A percentile compares a stretch with the other conserved stretches of the same genome.
phyloP scores from a whole-genome alignment of 2,888 invertebrate genomes.

The Pollenia labialis region DNA sequence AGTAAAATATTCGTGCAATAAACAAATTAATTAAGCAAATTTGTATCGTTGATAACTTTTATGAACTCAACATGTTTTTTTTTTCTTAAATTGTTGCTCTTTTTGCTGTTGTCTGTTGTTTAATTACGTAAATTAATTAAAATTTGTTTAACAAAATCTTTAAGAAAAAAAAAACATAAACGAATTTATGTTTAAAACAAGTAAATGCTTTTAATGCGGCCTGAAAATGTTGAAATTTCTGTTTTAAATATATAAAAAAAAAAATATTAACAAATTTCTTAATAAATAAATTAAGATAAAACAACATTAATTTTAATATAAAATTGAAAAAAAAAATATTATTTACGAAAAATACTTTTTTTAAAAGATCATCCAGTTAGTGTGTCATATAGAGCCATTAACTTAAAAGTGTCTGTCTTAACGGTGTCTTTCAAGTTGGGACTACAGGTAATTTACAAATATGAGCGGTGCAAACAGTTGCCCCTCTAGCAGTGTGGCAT shows the following conservation, averaged over 20 bases:
- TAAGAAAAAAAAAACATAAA: constrained; percentile 11
- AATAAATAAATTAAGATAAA: no score
- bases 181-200: constrained; percentile 5
- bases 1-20: constrained; percentile 62
- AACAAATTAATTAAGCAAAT: constrained; percentile 72
- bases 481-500: neutral
- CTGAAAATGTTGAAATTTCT: no score
- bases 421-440: no score
- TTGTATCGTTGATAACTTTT: constrained; percentile 68
- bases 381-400: no score
- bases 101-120: constrained; percentile 20
- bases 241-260: no score
- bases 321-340: no score
- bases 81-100: constrained; percentile 2
- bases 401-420: no score
- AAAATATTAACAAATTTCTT: no score
- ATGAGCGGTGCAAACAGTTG: neutral
- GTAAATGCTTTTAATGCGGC: neutral
- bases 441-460: neutral
- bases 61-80: constrained; percentile 66
- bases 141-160: constrained; percentile 24
- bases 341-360: no score
- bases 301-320: no score
- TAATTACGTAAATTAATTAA: constrained; percentile 58
- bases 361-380: no score